A percentile compares a stretch with the other conserved stretches of the same genome.
Conservation (phyloP, 2,797 vertebrate species). For the Urophycis tenuis region DNA sequence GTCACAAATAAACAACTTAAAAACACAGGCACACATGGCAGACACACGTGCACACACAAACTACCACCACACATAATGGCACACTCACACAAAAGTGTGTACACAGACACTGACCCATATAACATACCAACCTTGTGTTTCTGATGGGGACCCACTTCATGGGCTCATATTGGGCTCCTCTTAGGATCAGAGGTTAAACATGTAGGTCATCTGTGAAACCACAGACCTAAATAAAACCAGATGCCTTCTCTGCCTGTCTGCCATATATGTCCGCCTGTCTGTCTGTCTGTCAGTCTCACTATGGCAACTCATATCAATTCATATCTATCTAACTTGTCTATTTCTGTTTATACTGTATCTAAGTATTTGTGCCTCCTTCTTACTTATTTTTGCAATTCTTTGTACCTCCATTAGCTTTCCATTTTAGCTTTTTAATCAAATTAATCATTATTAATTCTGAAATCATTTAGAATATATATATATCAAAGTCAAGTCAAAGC, state of each 20-base stretch:
- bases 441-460: not conserved
- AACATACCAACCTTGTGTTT: not conserved
- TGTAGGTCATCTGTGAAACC: not conserved
- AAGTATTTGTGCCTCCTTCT: not conserved
- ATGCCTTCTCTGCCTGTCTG: not conserved
- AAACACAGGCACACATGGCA: not conserved
- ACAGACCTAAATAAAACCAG: slow-evolving; percentile 1
- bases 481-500: too few relatives aligned
- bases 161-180: not conserved
- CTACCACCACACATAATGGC: not conserved
- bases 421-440: too few relatives aligned
- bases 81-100: not conserved
- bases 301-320: not conserved
- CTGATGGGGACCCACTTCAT: not conserved
- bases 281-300: not conserved
- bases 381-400: not conserved
- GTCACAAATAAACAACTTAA: slow-evolving; percentile 4
- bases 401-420: not conserved
- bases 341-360: not conserved
- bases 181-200: not conserved
- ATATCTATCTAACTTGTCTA: not conserved
- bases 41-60: not conserved
- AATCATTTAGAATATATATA: too few relatives aligned
- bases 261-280: not conserved
- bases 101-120: not conserved